Base-by-base conservation (phyloP, 2,888 invertebrate species). In the Antheraea assamensis region DNA sequence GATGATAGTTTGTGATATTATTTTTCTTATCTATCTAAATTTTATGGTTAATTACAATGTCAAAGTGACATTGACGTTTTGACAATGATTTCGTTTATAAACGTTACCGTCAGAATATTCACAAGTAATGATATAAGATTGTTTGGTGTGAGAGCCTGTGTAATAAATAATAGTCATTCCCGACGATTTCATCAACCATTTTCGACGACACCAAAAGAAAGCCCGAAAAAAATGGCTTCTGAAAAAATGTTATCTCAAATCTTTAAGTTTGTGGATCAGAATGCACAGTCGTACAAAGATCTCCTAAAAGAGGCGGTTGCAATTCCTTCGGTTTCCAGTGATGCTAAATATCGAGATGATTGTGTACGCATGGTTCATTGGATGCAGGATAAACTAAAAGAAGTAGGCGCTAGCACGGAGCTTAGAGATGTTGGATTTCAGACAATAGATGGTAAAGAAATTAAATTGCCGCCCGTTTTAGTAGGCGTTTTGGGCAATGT, bases 321-420 rank as follows among this genome's bases (percentile, higher is more conserved):
- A 4, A 99, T 99, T 84, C 97, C 97, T 81, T 99, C 99, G 8
- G 98, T 99, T n/a, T 99, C 99, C 35, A 97, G 98, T 85, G 98
- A 98, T 96, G 96, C 97, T 5, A 97, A 98, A 76, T 96, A 96
- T 78, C 96, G 99, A 70, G 91, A 93, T 24, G 98, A 99, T 78
- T 96, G 98, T 78, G 93, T 96, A 24, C 96, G 96, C 80, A 99
- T 99, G 99, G 96, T 98, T 47, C 94, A 98, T 78, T 99, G 98
- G 98, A 96, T 96, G 72, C 96, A 96, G 73, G 93, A 95, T 0
- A 96, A 95, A 85, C 88, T 98, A 78, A 95, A 96, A 81, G 95
- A 95, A 71, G 93, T 98, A 55, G 98, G 98, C 31, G 96, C 97
- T 8, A 94, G 91, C 71, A 96, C 97, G 66, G 96, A 97, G 85